Base-by-base conservation (phyloP, 2,797 vertebrate genomes). In the Bucorvus abyssinicus region DNA sequence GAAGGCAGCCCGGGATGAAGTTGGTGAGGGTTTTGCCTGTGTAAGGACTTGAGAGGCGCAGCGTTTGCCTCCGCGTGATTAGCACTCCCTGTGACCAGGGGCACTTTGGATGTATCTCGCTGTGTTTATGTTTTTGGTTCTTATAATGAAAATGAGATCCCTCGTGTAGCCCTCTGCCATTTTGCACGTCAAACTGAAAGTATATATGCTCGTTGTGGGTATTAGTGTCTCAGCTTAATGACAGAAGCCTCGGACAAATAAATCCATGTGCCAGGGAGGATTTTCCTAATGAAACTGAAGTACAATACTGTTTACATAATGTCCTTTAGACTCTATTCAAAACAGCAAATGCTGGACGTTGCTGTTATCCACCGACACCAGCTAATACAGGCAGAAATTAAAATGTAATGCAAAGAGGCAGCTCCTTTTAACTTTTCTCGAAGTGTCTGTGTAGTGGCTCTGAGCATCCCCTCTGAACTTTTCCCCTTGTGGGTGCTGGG, bases 401-500 rank as follows among this genome's bases (percentile, higher is more conserved):
- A 89, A 96, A 93, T 27, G 42, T 91, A 96, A 96, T 95, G 90
- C 68, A 82, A 78, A 87, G 80, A 40, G 14, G 74, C 78, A 95
- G 30, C 59, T 91, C 63, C 88, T 93, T 93, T 95, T 96, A 86
- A 89, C 84, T 94, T 81, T 71, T 60, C 27, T 69, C 0, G 1
- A 79, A 83, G 90, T 69, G 55, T 90, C 47, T 71, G 53, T 78
- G 32, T 55, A 73, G 92, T 89, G 77, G 83, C 95, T 97, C 74
- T 83, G 77, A 96, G 96, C 94, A 95, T 90, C 89, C 94, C 91
- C 92, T 94, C 95, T 93, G 95, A 97, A 96, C 97, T 95, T 97
- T 97, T 95, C 93, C 87, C 95, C 95, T 94, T 10, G 2, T 45
- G 91, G 45, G 59, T 79, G 67, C 26, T 23, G 8, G 8, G 29